A percentile compares a stretch with the other conserved stretches of the same genome.
Evolutionary conservation across 2,797 vertebrate species (phyloP).

Genomic region (Graptemys geographica): DNA sequence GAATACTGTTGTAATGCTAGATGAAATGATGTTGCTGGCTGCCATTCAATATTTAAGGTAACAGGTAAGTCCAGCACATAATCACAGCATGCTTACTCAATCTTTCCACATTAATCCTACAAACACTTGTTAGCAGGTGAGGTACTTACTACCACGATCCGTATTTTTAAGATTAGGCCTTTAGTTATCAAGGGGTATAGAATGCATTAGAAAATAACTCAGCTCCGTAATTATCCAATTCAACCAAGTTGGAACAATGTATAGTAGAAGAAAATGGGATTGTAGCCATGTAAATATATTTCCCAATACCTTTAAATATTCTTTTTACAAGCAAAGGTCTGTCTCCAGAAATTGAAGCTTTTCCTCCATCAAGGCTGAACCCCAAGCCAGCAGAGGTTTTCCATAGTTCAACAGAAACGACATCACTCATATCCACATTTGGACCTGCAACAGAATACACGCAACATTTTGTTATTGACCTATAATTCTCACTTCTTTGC

Average conservation of each 20-base stretch:
- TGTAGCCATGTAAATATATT: neutral
- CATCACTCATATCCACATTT: conserved; percentile 79
- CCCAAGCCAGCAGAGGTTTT: conserved; percentile 94
- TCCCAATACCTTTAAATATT: conserved; percentile 93
- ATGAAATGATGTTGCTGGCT: neutral
- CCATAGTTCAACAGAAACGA: conserved; percentile 86
- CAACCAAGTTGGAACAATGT: neutral
- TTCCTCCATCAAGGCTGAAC: conserved; percentile 93
- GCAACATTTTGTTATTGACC: neutral
- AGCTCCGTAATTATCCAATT: neutral
- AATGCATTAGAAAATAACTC: neutral
- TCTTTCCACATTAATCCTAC: neutral
- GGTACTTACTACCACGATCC: neutral
- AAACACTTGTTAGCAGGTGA: neutral
- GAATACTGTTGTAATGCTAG: accelerated
- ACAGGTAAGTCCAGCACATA: neutral
- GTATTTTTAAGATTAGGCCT: neutral
- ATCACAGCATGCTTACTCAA: neutral
- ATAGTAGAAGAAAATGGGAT: neutral
- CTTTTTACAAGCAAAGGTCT: conserved; percentile 90
- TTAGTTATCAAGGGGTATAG: neutral
- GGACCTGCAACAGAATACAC: conserved; percentile 73
- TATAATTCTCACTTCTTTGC: neutral
- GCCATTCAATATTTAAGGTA: neutral
- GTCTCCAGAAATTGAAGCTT: conserved; percentile 87